Evolutionary conservation across 1,140 invertebrate genomes (phyloP).

Genomic region (Phymorhynchus buccinoides): DNA sequence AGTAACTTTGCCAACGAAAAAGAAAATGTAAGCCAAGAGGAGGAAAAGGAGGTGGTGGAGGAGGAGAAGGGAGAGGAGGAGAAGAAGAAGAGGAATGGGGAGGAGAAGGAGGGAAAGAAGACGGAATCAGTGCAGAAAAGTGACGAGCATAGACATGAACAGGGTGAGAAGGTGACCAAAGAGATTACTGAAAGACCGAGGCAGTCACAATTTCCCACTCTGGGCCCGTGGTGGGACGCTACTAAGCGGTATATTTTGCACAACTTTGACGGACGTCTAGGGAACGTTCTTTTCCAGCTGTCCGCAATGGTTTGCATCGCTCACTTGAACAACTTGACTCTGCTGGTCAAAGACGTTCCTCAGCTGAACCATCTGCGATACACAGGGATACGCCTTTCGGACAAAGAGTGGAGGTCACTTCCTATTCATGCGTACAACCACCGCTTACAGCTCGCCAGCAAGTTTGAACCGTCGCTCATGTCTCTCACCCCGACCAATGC

Average conservation of each 20-base stretch:
- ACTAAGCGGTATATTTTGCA: not conserved
- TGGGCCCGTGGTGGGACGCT: no score
- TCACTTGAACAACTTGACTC: slow-evolving; percentile 34
- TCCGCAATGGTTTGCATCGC: slow-evolving; percentile 50
- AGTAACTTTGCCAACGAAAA: no score
- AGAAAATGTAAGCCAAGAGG: no score
- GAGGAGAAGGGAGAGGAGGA: no score
- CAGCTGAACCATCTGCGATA: not conserved
- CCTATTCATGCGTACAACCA: not conserved
- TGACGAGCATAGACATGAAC: no score
- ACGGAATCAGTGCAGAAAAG: no score
- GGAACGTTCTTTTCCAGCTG: slow-evolving; percentile 57
- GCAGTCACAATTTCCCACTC: no score
- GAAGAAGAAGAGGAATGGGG: no score
- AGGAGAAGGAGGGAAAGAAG: no score
- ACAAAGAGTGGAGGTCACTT: not conserved
- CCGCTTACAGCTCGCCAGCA: not conserved
- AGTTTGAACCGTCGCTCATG: not conserved
- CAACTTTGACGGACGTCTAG: not conserved
- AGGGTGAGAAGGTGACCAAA: no score
- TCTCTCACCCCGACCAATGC: not conserved
- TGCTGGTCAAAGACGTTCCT: not conserved
- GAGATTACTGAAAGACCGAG: no score
- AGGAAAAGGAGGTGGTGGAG: no score
- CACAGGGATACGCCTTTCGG: not conserved